A percentile compares a stretch with the other conserved stretches of the same genome.
Conservation (phyloP, 2,797 vertebrate genomes). For the Schizothorax lantsangensis region DNA sequence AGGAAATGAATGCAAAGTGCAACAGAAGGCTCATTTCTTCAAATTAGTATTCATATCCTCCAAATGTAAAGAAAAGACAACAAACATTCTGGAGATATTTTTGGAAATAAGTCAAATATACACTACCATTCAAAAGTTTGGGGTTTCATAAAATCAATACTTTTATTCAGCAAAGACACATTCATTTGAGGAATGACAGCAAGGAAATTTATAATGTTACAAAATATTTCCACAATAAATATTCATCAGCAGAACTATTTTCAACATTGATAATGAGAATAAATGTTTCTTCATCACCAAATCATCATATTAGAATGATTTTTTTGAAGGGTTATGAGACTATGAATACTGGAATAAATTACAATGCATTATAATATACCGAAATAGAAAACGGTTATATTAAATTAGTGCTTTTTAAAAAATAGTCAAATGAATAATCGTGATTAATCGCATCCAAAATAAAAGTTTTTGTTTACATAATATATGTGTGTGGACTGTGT, state of each 20-base stretch:
- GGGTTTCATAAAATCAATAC: background rate
- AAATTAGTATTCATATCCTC: conserved; percentile 13
- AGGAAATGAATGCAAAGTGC: background rate
- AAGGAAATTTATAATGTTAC: background rate
- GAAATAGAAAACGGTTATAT: background rate
- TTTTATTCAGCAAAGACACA: background rate
- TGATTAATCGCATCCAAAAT: no score
- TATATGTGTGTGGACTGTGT: no score
- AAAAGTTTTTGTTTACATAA: no score
- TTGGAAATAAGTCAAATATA: background rate
- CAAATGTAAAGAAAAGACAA: background rate
- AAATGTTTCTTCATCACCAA: background rate
- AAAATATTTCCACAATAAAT: background rate
- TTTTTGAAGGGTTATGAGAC: background rate
- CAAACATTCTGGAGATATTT: background rate
- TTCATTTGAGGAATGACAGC: background rate
- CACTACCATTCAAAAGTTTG: background rate
- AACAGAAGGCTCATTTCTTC: conserved; percentile 5
- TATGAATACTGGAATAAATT: background rate
- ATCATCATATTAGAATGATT: no score
- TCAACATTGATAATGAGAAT: background rate
- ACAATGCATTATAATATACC: background rate
- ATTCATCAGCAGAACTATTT: background rate
- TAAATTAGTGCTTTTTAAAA: background rate
- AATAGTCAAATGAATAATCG: no score